Evolutionary conservation across 2,888 invertebrate species (phyloP).

Genomic region (Eulithis testata): DNA sequence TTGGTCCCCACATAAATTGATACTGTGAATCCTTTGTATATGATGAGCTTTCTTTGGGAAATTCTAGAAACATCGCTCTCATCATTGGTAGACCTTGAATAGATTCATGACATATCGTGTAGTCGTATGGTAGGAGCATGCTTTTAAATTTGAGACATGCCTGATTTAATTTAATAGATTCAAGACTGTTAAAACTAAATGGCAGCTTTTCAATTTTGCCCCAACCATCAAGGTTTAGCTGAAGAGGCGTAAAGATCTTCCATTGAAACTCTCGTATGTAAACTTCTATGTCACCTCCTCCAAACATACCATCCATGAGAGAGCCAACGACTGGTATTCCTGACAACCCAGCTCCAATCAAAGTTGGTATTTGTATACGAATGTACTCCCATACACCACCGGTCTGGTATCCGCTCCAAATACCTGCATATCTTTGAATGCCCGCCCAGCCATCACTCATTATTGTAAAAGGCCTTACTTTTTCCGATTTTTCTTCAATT

Average conservation of each 20-base stretch:
- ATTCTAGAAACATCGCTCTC: slow-evolving; percentile 77
- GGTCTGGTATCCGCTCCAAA: slow-evolving; percentile 77
- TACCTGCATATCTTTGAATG: slow-evolving; percentile 71
- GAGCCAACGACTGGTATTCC: slow-evolving; percentile 74
- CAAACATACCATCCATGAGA: slow-evolving; percentile 78
- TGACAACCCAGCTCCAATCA: slow-evolving; percentile 74
- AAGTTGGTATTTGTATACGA: slow-evolving; percentile 77
- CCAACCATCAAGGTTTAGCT: slow-evolving; percentile 80
- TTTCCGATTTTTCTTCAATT: slow-evolving; percentile 56
- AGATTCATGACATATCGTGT: slow-evolving; percentile 67
- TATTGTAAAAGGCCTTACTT: slow-evolving; percentile 65
- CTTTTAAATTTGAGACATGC: slow-evolving; percentile 77
- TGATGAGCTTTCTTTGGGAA: slow-evolving; percentile 59
- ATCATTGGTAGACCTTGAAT: slow-evolving; percentile 70
- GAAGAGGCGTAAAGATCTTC: slow-evolving; percentile 77
- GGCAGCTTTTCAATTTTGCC: slow-evolving; percentile 70
- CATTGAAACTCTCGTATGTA: slow-evolving; percentile 77
- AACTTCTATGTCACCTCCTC: slow-evolving; percentile 62
- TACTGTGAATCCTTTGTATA: slow-evolving; percentile 73
- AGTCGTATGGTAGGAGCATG: slow-evolving; percentile 75
- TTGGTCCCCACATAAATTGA: slow-evolving; percentile 80
- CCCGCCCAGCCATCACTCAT: slow-evolving; percentile 81
- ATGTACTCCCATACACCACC: slow-evolving; percentile 80
- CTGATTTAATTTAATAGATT: slow-evolving; percentile 64
- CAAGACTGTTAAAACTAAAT: slow-evolving; percentile 63